A percentile compares a stretch with the other conserved stretches of the same genome.
phyloP scores from a whole-genome alignment of 2,113 vertebrate genomes.

The Cebidichthys violaceus region DNA sequence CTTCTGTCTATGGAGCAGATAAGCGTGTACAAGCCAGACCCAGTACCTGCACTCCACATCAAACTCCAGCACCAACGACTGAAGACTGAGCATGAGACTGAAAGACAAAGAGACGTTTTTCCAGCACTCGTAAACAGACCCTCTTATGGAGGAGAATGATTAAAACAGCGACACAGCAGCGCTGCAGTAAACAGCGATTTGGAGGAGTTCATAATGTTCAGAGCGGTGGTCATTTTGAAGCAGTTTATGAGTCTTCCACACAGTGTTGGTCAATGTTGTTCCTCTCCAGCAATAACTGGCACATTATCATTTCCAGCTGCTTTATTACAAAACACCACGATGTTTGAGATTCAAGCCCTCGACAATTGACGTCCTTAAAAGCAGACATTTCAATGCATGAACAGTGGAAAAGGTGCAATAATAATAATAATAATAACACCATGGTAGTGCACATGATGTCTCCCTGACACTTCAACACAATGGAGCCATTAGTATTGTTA shows the following conservation, averaged over 20 bases:
- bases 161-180: slow-evolving; percentile 24
- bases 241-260: slow-evolving; percentile 48
- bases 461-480: slow-evolving; percentile 21
- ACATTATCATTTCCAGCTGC: not conserved
- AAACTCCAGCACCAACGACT: slow-evolving; percentile 12
- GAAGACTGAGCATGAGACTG: not conserved
- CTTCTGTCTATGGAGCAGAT: not conserved
- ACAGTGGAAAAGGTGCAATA: not conserved
- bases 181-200: slow-evolving; percentile 53
- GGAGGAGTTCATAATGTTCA: slow-evolving; percentile 40
- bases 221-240: slow-evolving; percentile 37
- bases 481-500: slow-evolving; percentile 33
- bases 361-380: not conserved
- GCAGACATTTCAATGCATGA: not conserved
- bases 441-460: slow-evolving; percentile 8
- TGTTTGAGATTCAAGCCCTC: not conserved
- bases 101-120: slow-evolving; percentile 6
- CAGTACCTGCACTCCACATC: not conserved
- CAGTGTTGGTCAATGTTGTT: slow-evolving; percentile 4
- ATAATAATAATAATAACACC: no score
- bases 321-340: not conserved
- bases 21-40: not conserved
- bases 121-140: slow-evolving; percentile 21
- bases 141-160: slow-evolving; percentile 13
- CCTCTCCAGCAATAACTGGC: not conserved